Percentiles rank a stretch among this genome's conserved stretches.
Evolutionary conservation across 2,113 vertebrate species (phyloP).

Genomic region (Haplochromis vanheusdeni): DNA sequence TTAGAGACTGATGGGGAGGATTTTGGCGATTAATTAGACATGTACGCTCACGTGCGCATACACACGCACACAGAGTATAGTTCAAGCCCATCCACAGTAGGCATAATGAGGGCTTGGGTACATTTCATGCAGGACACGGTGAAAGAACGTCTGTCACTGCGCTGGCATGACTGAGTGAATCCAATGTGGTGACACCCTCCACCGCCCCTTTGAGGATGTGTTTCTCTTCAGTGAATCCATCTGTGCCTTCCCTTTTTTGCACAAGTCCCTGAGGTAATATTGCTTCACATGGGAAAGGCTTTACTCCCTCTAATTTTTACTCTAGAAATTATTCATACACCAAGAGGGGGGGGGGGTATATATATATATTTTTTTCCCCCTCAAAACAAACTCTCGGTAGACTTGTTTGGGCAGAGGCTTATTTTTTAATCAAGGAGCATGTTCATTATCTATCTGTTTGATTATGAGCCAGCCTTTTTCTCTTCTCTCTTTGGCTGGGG

Average conservation of each 20-base stretch:
- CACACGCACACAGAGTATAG: background rate
- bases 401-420: background rate
- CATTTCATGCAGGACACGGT: conserved; percentile 30
- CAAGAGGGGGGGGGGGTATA: background rate
- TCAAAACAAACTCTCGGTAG: background rate
- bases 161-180: conserved; percentile 36
- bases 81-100: conserved; percentile 31
- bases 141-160: conserved; percentile 45
- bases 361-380: background rate
- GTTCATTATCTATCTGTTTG: background rate
- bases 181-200: conserved; percentile 18
- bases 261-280: conserved; percentile 1
- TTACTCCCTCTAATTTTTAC: background rate
- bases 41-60: background rate
- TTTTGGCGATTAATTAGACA: conserved; percentile 51
- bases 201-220: conserved; percentile 5
- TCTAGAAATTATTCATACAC: background rate
- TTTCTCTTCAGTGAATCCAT: conserved; percentile 36
- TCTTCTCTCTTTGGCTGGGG: background rate
- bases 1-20: conserved; percentile 28
- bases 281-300: background rate
- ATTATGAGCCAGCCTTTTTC: background rate
- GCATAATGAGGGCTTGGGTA: conserved; percentile 46
- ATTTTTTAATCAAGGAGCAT: conserved; percentile 6
- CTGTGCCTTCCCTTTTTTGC: background rate